Evolutionary conservation across 2,888 invertebrate genomes (phyloP), one percentile per base, ranked within the genome.

Genomic region (Chrysolina americana): DNA sequence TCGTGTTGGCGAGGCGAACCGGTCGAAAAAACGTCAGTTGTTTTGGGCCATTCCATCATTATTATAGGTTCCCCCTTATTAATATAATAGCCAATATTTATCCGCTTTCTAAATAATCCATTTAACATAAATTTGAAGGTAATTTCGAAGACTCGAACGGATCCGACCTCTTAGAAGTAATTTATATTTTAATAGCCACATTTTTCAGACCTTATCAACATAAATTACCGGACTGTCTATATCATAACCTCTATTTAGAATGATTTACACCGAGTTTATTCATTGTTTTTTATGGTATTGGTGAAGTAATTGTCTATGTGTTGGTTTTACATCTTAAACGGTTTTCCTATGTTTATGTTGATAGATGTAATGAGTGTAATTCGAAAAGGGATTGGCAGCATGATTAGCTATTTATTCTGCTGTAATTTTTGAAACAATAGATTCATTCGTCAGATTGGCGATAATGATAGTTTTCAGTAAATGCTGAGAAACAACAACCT

Each of bases 31-130:
- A 66, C 63, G 64, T 48, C 71, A 75, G 71, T 71, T 69, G 68
- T 71, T 71, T 48, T 6, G 59, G 10, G 68, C 68, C 50, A 56
- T 53, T 75, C 69, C 53, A 41, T 59, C 62, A 53, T 73, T 77
- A 79, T 80, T 79, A 80, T 70, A 76, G 77, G 79, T 73, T 78
- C 74, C 79, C 79, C 65, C 80, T 81, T 81, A 83, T 83, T 83
- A 83, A 81, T 81, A 81, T 83, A 83, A 83, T 83, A 83, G 80
- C 83, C 80, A 81, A 81, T 82, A 79, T 80, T 83, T 83, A 83
- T 76, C 81, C 80, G 81, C 81, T 83, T 83, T 82, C 82, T 83
- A 83, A 83, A 83, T 82, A 81, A 81, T 82, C 81, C 81, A 79
- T 83, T 83, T 83, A 82, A 79, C 82, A 83, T 83, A 83, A 83